These are phyloP conservation scores for Eubasilissa splendida DNA, from an alignment of 2,888 invertebrate species.

Conservation along the genomic window DNA sequence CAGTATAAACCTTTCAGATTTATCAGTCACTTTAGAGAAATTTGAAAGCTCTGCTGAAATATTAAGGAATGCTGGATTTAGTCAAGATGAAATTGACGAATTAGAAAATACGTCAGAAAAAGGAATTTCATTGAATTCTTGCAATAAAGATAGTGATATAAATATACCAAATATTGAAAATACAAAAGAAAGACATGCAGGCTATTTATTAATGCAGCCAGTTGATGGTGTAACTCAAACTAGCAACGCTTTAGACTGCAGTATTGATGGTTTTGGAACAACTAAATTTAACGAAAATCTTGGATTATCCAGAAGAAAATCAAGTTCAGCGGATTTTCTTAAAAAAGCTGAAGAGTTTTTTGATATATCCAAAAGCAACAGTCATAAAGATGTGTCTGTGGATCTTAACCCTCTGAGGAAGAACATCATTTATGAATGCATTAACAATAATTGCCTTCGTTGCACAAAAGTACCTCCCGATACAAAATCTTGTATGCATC, in stretches of 20 bases:
- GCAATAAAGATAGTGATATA: background rate
- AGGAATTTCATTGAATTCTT: constrained; percentile 58
- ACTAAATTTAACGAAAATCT: constrained; percentile 58
- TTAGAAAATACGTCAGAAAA: constrained; percentile 70
- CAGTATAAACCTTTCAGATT: constrained; percentile 81
- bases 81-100: constrained; percentile 72
- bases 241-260: constrained; percentile 70
- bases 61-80: constrained; percentile 74
- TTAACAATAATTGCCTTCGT: constrained; percentile 63
- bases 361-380: constrained; percentile 65
- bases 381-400: constrained; percentile 64
- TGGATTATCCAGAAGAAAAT: constrained; percentile 67
- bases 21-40: constrained; percentile 82
- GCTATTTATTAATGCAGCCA: constrained; percentile 69
- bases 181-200: constrained; percentile 65
- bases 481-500: constrained; percentile 61
- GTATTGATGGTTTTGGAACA: constrained; percentile 63
- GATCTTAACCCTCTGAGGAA: constrained; percentile 69
- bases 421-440: constrained; percentile 66
- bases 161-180: constrained; percentile 58
- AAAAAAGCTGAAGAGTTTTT: constrained; percentile 71
- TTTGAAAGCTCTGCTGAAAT: constrained; percentile 85
- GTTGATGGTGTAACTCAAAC: constrained; percentile 69
- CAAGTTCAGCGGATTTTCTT: constrained; percentile 77
- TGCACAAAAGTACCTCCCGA: constrained; percentile 38